Base-by-base conservation (phyloP, 1,140 invertebrate genomes). In the Anastrepha ludens region DNA sequence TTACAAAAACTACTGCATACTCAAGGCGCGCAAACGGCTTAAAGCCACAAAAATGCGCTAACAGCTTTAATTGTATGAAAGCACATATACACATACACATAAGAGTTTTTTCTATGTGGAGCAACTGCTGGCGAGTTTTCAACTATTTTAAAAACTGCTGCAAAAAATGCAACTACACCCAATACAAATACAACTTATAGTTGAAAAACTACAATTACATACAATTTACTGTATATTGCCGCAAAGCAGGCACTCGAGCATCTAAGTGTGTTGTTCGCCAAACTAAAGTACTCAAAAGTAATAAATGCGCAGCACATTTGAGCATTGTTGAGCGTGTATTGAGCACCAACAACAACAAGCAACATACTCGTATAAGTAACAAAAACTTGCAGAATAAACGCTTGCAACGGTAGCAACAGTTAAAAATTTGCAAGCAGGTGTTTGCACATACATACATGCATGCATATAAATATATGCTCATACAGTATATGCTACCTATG, bases 271-370 rank as follows among this genome's bases (percentile, higher is more conserved):
- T 17, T 74, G 70, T 44, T 15, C 15, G 70, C 70, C 70, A 74
- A 74, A 74, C 70, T 74, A 74, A 74, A 74, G 44, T 44, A 74
- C 70, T 74, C 70, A 74, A 74, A 74, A 74, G 70, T 47, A 74
- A 74, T 47, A 74, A 74, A 74, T 74, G 70, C 70, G 44, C 70
- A 74, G 41, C 70, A n/a, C 41, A 74, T 74, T 74, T 74, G 70
- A 74, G 70, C 44, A 50, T n/a, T 74, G 70, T 74, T 74, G 70
- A 74, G 39, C 15, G 17, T 74, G 17, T 74, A 6, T 47, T 15
- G 44, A 74, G 64, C 39, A 20, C 64, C 64, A 74, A 74, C 44
- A 74, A 44, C 5, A 74, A 47, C 41, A 50, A 50, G 47, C 39
- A 47, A 47, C 17, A 74, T 1, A 15, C 9, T 29, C 11, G 29